These are phyloP conservation scores for Cyclopterus lumpus DNA, from an alignment of 2,797 vertebrate genomes.

Conservation along the genomic window DNA sequence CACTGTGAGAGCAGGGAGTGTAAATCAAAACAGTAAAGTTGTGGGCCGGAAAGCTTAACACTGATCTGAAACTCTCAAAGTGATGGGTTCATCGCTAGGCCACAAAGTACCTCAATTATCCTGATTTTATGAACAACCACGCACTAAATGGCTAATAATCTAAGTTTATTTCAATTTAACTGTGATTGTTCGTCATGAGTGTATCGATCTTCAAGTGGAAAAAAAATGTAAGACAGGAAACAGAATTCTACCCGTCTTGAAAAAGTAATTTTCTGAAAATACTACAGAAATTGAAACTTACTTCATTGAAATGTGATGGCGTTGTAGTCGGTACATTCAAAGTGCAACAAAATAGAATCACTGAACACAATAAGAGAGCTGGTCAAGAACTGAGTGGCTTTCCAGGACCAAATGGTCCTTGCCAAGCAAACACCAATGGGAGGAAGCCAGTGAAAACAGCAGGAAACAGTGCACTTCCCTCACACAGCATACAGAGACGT, in stretches of 20 bases:
- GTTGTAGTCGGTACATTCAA: conserved; percentile 6
- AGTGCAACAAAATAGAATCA: not conserved
- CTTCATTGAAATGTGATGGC: conserved; percentile 23
- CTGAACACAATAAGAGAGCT: not conserved
- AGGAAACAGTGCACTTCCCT: conserved; percentile 79
- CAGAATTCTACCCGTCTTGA: not conserved
- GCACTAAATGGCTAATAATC: not conserved
- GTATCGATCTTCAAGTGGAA: not conserved
- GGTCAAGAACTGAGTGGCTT: conserved; percentile 22
- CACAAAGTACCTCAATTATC: not conserved
- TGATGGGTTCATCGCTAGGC: not conserved
- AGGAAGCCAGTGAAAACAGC: conserved; percentile 73
- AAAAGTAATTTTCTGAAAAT: not conserved
- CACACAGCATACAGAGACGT: conserved; percentile 40
- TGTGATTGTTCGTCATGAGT: not conserved
- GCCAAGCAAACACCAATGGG: conserved; percentile 30
- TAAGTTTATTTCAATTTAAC: not conserved
- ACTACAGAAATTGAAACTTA: conserved; percentile 47
- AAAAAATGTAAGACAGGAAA: not conserved
- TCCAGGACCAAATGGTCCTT: conserved; percentile 58
- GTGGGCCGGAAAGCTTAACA: no score
- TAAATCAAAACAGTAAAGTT: no score
- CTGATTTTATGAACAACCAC: no score
- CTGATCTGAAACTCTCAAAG: no score
- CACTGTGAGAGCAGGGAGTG: not conserved